Base-by-base conservation (phyloP, 2,888 invertebrate species). In the Drosophila diplacantha region DNA sequence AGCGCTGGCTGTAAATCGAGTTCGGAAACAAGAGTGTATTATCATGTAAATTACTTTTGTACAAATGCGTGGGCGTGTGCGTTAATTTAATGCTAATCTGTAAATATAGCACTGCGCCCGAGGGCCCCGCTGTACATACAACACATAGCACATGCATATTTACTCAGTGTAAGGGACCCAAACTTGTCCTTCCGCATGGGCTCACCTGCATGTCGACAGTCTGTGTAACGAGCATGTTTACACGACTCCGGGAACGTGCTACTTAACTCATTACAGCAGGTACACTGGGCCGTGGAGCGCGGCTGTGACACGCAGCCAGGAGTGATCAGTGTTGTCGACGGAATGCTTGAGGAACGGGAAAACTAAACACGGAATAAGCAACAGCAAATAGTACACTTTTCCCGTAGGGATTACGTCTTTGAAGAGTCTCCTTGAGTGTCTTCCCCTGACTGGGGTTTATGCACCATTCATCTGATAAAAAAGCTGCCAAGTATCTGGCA, bases 1-100 rank as follows among this genome's bases (percentile, higher is more conserved):
- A 46, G 61, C 52, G 20, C 16, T 34, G 44, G 47, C 58, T 51
- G 51, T 47, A 65, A 65, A 58, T 65, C 44, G 59, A 65, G 59
- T 66, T 44, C 24, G 59, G 49, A 65, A 66, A 66, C 38, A 52
- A 56, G 46, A 50, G 59, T 66, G 66, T 74, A 74, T 76, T 68
- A 79, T 76, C 75, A 80, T 79, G 82, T 80, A 81, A 80, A 80
- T 81, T 51, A 57, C 46, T 58, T 57, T 71, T 72, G 75, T 75
- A 79, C 73, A 67, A 66, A 60, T 69, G 79, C 73, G 73, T 59
- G 56, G 68, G 68, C 73, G 75, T 75, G 59, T 52, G 60, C 66
- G 69, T 55, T 78, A 74, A 80, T 78, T 77, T 74, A 60, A 66
- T 72, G 71, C 72, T 71, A 80, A 80, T 82, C 82, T 82, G 82